phyloP scores from a whole-genome alignment of 1,140 invertebrate genomes.

The Trachymyrmex septentrionalis region DNA sequence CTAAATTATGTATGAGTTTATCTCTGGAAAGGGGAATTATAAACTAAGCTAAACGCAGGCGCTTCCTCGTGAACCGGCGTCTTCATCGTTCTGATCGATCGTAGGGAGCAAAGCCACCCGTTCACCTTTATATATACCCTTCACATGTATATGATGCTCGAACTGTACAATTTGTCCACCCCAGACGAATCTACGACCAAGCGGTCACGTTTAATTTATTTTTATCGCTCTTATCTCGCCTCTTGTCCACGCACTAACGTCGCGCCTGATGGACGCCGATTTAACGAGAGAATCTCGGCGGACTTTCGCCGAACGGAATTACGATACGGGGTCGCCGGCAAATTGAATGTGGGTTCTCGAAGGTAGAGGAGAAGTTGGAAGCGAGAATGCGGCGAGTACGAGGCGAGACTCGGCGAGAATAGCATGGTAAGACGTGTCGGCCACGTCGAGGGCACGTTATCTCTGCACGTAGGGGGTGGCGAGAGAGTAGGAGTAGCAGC shows the following conservation, averaged over 20 bases:
- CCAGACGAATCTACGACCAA: not conserved
- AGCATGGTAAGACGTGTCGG: conserved; percentile 41
- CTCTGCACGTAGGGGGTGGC: conserved; percentile 29
- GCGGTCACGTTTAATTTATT: conserved; percentile 65
- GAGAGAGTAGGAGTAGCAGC: not conserved
- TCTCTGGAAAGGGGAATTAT: conserved; percentile 38
- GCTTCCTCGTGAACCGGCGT: conserved; percentile 3
- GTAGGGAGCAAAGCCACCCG: not conserved
- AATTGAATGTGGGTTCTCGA: conserved; percentile 58
- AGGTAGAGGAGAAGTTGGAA: not conserved
- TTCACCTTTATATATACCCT: conserved; percentile 1
- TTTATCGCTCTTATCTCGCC: conserved; percentile 37
- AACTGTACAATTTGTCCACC: not conserved
- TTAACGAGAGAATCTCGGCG: conserved; percentile 34
- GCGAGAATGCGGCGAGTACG: conserved; percentile 34
- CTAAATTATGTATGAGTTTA: conserved; percentile 50
- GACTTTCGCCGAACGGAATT: not conserved
- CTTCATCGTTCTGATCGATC: conserved; percentile 56
- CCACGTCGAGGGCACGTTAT: conserved; percentile 54
- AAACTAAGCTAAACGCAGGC: conserved; percentile 42
- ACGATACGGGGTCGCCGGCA: conserved; percentile 51
- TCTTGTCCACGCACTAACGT: not conserved
- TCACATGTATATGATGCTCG: not conserved
- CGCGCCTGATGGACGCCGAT: conserved; percentile 1
- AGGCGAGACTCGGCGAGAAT: conserved; percentile 30